Percentiles rank a stretch among this genome's conserved stretches.
Evolutionary conservation across 2,888 invertebrate species (phyloP).

Genomic region (Drosophila seclusa): DNA sequence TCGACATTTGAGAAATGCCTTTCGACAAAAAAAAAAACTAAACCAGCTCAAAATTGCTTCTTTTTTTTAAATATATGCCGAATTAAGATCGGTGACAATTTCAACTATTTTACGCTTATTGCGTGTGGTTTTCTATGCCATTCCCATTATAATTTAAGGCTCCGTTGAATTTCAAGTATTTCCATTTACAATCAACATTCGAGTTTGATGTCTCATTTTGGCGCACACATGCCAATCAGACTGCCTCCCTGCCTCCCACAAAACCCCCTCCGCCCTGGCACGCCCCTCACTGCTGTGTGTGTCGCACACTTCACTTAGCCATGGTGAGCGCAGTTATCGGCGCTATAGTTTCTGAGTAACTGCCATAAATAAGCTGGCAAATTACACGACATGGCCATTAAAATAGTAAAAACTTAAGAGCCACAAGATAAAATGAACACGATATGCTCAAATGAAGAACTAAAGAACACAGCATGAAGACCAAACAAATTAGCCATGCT

Average conservation of each 20-base stretch:
- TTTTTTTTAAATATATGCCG: background rate
- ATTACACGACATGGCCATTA: conserved; percentile 50
- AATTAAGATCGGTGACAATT: background rate
- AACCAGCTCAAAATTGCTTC: background rate
- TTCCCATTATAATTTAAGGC: conserved; percentile 6
- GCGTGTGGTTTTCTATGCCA: background rate
- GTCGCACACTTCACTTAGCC: conserved; percentile 19
- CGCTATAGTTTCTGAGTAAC: conserved; percentile 69
- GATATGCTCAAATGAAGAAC: conserved; percentile 44
- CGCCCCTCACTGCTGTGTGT: conserved; percentile 15
- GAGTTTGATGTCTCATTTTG: conserved; percentile 69
- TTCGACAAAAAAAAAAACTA: background rate
- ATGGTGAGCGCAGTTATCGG: conserved; percentile 39
- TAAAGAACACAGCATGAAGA: conserved; percentile 32
- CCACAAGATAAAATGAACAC: conserved; percentile 57
- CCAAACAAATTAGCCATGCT: conserved; percentile 65
- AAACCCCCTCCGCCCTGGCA: background rate
- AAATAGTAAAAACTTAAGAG: conserved; percentile 59
- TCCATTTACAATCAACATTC: conserved; percentile 48
- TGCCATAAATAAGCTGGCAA: conserved; percentile 71
- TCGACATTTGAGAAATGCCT: background rate
- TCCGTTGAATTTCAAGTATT: conserved; percentile 18
- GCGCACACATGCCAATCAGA: conserved; percentile 36
- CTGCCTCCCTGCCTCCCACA: conserved; percentile 12
- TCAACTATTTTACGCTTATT: too few species aligned